Percentiles rank a stretch among this genome's conserved stretches.
Evolutionary conservation across 2,797 vertebrate species (phyloP).

Genomic region (Sebastes wilsoni): DNA sequence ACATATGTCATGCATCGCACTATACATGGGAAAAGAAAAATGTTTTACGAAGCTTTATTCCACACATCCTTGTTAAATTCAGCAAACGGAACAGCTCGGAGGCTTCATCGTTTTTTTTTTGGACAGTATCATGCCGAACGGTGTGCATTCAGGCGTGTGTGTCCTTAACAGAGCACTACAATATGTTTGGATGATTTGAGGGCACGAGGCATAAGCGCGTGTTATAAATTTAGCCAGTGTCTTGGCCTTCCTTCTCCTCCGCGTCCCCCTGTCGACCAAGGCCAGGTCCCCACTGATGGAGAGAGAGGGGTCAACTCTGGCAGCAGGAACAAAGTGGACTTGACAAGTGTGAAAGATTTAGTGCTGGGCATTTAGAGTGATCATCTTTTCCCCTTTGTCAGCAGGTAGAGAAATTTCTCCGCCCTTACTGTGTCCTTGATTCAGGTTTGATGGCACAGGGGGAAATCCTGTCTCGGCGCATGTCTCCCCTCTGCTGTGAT

Average conservation of each 20-base stretch:
- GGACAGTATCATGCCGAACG: background rate
- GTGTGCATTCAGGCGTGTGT: background rate
- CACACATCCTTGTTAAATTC: background rate
- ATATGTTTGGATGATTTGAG: constrained; percentile 69
- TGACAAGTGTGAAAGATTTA: constrained; percentile 86
- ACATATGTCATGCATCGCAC: background rate
- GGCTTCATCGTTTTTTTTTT: background rate
- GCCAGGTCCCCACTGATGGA: constrained; percentile 70
- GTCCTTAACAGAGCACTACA: constrained; percentile 57
- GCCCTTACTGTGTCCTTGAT: constrained; percentile 76
- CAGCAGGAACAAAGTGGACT: constrained; percentile 77
- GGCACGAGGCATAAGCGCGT: constrained; percentile 54
- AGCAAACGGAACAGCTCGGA: background rate
- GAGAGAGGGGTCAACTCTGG: constrained; percentile 72
- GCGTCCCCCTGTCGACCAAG: constrained; percentile 49
- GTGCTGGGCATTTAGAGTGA: constrained; percentile 78
- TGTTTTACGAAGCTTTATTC: background rate
- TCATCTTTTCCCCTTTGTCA: constrained; percentile 83
- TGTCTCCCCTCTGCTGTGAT: constrained; percentile 44
- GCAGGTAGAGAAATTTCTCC: constrained; percentile 71
- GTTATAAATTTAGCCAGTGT: constrained; percentile 75
- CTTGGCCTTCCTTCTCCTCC: constrained; percentile 56
- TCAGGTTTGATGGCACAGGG: constrained; percentile 61
- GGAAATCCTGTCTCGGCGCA: constrained; percentile 57
- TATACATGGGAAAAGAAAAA: background rate